Evolutionary conservation across 1,140 invertebrate genomes (phyloP).

Genomic region (Heliconius hermathena): DNA sequence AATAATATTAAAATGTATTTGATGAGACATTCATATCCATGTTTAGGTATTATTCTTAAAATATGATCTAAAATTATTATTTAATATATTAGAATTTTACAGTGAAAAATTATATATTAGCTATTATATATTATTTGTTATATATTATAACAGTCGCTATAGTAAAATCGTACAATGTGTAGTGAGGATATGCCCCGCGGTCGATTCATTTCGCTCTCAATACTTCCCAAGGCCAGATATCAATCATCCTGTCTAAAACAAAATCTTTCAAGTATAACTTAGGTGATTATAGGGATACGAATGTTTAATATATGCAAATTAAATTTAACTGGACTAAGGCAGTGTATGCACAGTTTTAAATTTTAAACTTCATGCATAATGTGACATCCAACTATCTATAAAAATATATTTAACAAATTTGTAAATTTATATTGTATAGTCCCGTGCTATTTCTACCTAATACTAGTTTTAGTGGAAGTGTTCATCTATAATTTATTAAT

Average conservation of each 20-base stretch:
- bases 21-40: no score
- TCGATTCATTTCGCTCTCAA: constrained; percentile 8
- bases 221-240: constrained; percentile 3
- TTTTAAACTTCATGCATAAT: no score
- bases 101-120: not conserved
- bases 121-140: no score
- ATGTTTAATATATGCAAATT: constrained; percentile 5
- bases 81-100: no score
- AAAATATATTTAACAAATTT: no score
- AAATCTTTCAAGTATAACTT: constrained; percentile 5
- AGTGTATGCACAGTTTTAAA: not conserved
- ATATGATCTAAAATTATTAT: no score
- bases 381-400: no score
- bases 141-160: not conserved
- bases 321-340: constrained; percentile 11
- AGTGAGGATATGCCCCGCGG: not conserved
- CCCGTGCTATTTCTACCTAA: no score
- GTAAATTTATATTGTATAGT: no score
- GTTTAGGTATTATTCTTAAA: no score
- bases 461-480: no score
- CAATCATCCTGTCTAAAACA: constrained; percentile 14
- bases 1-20: not conserved
- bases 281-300: constrained; percentile 7
- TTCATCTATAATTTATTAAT: no score
- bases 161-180: not conserved